A percentile compares a stretch with the other conserved stretches of the same genome.
Evolutionary conservation across 2,888 invertebrate species (phyloP).

Genomic region (Melangyna quadrimaculata): DNA sequence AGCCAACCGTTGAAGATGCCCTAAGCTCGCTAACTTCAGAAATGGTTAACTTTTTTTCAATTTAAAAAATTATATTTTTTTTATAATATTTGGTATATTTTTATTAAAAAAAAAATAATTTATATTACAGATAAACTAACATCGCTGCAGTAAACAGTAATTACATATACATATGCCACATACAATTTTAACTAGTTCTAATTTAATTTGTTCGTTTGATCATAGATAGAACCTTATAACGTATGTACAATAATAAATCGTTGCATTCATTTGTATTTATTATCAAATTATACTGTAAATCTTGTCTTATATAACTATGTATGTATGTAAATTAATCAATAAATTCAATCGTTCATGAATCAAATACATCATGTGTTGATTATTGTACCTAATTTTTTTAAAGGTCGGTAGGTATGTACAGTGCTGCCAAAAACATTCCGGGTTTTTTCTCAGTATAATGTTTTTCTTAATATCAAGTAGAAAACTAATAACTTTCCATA

Average conservation of each 20-base stretch:
- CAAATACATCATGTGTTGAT: not conserved
- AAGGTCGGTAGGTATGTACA: too few species aligned
- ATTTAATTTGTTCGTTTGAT: constrained; percentile 66
- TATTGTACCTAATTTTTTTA: not conserved
- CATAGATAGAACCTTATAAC: constrained; percentile 64
- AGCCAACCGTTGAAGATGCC: constrained; percentile 86
- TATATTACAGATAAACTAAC: constrained; percentile 55
- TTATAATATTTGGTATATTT: not conserved
- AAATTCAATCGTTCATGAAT: constrained; percentile 64
- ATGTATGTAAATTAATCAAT: constrained; percentile 68
- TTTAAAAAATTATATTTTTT: not conserved
- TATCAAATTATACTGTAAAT: constrained; percentile 69
- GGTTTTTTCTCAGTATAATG: too few species aligned
- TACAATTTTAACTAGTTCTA: constrained; percentile 59
- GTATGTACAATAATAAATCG: constrained; percentile 68
- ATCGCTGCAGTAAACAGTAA: constrained; percentile 43
- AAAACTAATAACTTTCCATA: too few species aligned
- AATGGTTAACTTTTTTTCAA: constrained; percentile 84
- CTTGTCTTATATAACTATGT: constrained; percentile 62
- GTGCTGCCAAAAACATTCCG: too few species aligned
- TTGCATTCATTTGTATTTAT: constrained; percentile 70
- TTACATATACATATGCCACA: constrained; percentile 65
- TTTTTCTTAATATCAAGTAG: too few species aligned
- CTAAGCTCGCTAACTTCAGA: constrained; percentile 91
- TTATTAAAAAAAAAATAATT: not conserved